phyloP scores from a whole-genome alignment of 2,797 vertebrate species.

The Hybognathus amarus region DNA sequence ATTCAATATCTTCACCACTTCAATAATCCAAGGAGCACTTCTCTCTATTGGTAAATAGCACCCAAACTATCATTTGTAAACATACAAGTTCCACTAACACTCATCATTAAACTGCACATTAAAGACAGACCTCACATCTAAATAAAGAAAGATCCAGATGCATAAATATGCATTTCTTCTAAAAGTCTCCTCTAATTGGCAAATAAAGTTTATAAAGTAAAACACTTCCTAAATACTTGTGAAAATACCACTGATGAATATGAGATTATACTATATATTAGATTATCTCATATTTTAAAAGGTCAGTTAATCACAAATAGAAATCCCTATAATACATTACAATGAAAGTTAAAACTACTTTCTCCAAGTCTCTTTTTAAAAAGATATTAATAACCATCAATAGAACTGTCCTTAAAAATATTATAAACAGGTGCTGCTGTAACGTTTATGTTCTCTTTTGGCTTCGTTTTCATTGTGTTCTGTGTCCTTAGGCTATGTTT shows the following conservation, averaged over 20 bases:
- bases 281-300: constrained; percentile 9
- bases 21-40: constrained; percentile 44
- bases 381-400: background rate
- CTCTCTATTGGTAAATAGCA: constrained; percentile 37
- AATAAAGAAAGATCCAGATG: constrained; percentile 23
- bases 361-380: background rate
- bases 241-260: constrained; percentile 17
- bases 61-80: constrained; percentile 37
- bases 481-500: no score
- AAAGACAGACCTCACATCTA: constrained; percentile 34
- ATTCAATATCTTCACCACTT: constrained; percentile 52
- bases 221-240: constrained; percentile 14
- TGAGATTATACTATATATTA: background rate
- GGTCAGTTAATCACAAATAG: background rate
- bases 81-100: constrained; percentile 50
- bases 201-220: constrained; percentile 21
- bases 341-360: background rate
- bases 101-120: constrained; percentile 36
- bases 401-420: constrained; percentile 2
- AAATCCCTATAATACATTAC: background rate
- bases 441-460: background rate
- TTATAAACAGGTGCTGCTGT: constrained; percentile 4
- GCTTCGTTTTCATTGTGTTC: background rate
- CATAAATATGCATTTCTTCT: constrained; percentile 1
- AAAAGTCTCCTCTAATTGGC: constrained; percentile 15